Base-by-base conservation (phyloP, 2,888 invertebrate genomes). In the Archips xylosteana region DNA sequence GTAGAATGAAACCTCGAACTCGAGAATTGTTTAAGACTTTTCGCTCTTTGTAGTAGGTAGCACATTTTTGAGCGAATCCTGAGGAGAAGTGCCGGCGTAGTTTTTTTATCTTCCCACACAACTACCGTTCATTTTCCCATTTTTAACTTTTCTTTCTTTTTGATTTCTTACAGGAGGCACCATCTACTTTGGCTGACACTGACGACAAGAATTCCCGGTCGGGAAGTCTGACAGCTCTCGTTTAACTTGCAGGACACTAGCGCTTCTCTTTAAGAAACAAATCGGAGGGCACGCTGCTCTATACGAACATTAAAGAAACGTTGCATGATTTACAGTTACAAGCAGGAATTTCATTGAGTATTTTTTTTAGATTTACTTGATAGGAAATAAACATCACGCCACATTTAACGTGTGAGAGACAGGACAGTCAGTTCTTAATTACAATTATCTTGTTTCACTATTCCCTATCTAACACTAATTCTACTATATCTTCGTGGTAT, bases 221-320 rank as follows among this genome's bases (percentile, higher is more conserved):
- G 12, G 89, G 91, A 64, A 94, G 94, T 81, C 79, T 92, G 63
- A 94, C 93, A 57, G 94, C 94, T 76, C 92, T 94, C 69, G 94
- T 94, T 70, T 92, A 84, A 83, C 75, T 63, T 8, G n/a, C n/a
- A 51, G 71, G 54, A 68, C 63, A 69, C 71, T 73, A 65, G 8
- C n/a, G 65, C 65, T 76, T 60, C 47, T 75, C 49, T 75, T 45
- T 65, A 39, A 34, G 74, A 71, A 65, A 67, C 69, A 65, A 4
- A 42, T 10, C 42, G 23, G 10, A 62, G 42, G 15, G 23, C 62
- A 62, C 9, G n/a, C n/a, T 23, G 23, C 54, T 54, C 54, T n/a
- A 9, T n/a, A 49, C n/a, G n/a, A 13, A 36, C 10, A n/a, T 71
- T 75, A 71, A 75, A 62, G 34, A 85, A 76, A 75, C 74, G 85